Conservation (phyloP, 1,140 invertebrate genomes). For the Leptonema lineaticorne region DNA sequence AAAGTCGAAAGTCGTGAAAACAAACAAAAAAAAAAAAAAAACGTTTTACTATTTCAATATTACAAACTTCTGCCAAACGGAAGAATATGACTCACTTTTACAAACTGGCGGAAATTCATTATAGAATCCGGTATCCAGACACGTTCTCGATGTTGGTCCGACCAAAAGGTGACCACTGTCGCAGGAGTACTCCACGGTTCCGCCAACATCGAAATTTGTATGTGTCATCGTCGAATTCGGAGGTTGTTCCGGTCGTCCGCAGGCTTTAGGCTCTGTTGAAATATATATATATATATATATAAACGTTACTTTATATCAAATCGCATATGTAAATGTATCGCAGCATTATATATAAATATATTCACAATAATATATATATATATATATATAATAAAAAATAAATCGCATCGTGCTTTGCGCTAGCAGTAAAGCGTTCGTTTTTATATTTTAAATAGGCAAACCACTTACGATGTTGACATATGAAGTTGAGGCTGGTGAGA, state of each 20-base stretch:
- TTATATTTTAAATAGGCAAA: too few relatives aligned
- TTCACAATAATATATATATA: too few relatives aligned
- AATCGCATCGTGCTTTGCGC: background rate
- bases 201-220: slow-evolving; percentile 77
- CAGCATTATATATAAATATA: too few relatives aligned
- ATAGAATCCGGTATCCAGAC: slow-evolving; percentile 89
- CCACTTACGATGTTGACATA: slow-evolving; percentile 90
- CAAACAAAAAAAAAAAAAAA: background rate
- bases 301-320: background rate
- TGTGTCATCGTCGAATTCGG: slow-evolving; percentile 87
- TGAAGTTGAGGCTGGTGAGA: slow-evolving; percentile 81
- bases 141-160: slow-evolving; percentile 79
- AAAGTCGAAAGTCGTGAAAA: too few relatives aligned
- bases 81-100: slow-evolving; percentile 84
- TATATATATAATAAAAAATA: background rate
- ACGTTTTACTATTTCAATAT: background rate
- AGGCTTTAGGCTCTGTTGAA: slow-evolving; percentile 77
- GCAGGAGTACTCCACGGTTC: slow-evolving; percentile 84
- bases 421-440: background rate
- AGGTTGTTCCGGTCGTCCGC: slow-evolving; percentile 87
- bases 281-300: background rate
- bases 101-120: slow-evolving; percentile 92
- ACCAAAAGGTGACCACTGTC: slow-evolving; percentile 84
- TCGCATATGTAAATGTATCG: too few relatives aligned
- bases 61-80: background rate